Conservation (phyloP, 2,888 invertebrate species). For the Phyto melanocephala region DNA sequence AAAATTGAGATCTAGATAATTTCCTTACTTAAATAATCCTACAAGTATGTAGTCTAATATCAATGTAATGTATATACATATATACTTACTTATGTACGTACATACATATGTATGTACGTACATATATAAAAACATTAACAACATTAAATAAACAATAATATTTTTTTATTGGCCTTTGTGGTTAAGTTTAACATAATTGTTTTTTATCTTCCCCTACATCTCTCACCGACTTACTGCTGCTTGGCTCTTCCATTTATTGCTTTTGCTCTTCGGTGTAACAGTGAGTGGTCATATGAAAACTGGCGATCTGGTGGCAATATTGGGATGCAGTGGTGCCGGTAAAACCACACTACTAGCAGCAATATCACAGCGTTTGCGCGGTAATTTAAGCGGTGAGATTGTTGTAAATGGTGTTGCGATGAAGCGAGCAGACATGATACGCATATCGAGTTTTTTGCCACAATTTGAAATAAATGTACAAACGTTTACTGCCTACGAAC, state of each 20-base stretch:
- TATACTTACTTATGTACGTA: too few relatives aligned
- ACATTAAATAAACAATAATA: background rate
- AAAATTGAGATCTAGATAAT: constrained; percentile 6
- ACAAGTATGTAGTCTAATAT: background rate
- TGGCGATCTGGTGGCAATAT: constrained; percentile 86
- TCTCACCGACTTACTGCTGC: background rate
- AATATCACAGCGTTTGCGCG: constrained; percentile 86
- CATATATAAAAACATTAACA: background rate
- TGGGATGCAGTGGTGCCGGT: constrained; percentile 88
- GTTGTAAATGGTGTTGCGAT: constrained; percentile 85
- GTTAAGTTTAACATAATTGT: constrained; percentile 46
- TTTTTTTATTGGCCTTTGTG: constrained; percentile 54
- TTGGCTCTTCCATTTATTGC: background rate
- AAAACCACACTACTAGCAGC: constrained; percentile 88
- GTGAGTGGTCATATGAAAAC: constrained; percentile 85
- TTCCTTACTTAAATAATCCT: constrained; percentile 17
- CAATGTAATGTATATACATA: too few relatives aligned
- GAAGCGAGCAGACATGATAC: constrained; percentile 83
- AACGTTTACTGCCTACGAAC: constrained; percentile 88
- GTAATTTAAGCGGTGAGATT: constrained; percentile 84
- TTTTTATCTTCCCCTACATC: constrained; percentile 17
- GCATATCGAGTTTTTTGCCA: constrained; percentile 90
- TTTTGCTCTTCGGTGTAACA: constrained; percentile 72
- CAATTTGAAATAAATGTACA: constrained; percentile 91
- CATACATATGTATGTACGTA: background rate